Percentiles rank a stretch among this genome's conserved stretches.
These are phyloP conservation scores for Melieria crassipennis DNA, from an alignment of 2,888 invertebrate species.

Conservation along the genomic window DNA sequence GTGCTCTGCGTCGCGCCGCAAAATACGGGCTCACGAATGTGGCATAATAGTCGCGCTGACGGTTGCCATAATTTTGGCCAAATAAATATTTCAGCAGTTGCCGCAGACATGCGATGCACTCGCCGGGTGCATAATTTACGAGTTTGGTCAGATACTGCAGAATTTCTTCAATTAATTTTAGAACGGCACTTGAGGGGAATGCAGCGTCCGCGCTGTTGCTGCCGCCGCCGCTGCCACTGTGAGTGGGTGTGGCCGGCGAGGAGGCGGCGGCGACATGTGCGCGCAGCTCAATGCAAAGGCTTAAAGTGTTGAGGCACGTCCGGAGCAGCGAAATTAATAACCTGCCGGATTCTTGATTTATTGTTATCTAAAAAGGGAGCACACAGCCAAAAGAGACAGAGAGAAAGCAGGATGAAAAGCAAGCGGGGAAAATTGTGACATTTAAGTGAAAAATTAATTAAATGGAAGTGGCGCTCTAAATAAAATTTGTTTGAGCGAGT, in stretches of 20 bases:
- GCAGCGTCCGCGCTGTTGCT: constrained; percentile 26
- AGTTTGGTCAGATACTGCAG: constrained; percentile 76
- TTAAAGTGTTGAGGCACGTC: constrained; percentile 61
- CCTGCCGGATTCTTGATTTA: constrained; percentile 80
- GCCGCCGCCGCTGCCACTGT: constrained; percentile 25
- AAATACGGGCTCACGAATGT: constrained; percentile 55
- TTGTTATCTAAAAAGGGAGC: constrained; percentile 71
- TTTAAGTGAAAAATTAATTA: too few relatives aligned
- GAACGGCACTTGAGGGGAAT: constrained; percentile 42
- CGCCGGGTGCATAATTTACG: constrained; percentile 74
- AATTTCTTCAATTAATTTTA: constrained; percentile 74
- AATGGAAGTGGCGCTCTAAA: too few relatives aligned
- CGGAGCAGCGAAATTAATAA: constrained; percentile 70
- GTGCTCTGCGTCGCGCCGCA: constrained; percentile 49
- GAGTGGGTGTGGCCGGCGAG: constrained; percentile 28
- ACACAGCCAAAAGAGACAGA: not conserved
- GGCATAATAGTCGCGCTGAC: constrained; percentile 51
- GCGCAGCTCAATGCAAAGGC: constrained; percentile 59
- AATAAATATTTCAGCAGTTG: constrained; percentile 79
- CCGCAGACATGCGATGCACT: constrained; percentile 77
- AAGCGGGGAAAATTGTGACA: too few relatives aligned
- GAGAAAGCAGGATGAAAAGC: not conserved
- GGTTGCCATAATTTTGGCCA: constrained; percentile 72
- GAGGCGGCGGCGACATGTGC: constrained; percentile 43
- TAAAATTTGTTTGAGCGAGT: not conserved